Evolutionary conservation across 2,113 vertebrate species (phyloP).

Genomic region (Brienomyrus longianalis): DNA sequence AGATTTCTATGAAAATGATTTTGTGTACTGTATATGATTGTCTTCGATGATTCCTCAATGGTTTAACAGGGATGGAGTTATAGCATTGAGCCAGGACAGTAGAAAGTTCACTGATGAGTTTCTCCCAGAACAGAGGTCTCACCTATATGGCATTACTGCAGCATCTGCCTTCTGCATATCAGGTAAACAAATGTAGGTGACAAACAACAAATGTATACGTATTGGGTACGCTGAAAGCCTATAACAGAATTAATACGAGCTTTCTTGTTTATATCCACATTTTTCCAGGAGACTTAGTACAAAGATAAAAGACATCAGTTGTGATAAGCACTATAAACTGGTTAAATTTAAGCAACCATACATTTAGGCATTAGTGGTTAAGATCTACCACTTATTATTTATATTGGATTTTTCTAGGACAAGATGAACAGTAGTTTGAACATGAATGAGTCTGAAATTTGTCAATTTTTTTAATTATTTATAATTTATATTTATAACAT

Average conservation of each 20-base stretch:
- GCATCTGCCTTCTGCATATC: slow-evolving; percentile 78
- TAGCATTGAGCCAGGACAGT: slow-evolving; percentile 70
- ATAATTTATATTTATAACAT: neutral
- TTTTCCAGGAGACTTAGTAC: neutral
- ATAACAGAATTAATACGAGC: neutral
- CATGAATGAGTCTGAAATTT: neutral
- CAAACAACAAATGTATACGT: neutral
- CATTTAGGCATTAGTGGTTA: neutral
- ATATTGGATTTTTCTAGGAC: neutral
- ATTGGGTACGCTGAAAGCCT: neutral
- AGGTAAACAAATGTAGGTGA: slow-evolving; percentile 50
- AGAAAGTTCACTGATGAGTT: slow-evolving; percentile 79
- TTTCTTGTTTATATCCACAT: neutral
- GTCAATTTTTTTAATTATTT: neutral
- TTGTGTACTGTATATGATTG: neutral
- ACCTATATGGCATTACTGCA: slow-evolving; percentile 88
- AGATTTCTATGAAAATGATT: neutral
- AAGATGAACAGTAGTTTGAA: neutral
- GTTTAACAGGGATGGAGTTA: slow-evolving; percentile 78
- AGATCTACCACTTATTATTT: neutral
- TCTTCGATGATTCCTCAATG: neutral
- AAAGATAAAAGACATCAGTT: neutral
- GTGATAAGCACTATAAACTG: neutral
- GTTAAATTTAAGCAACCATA: neutral
- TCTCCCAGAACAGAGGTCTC: slow-evolving; percentile 87